Evolutionary conservation across 2,888 invertebrate species (phyloP).

Genomic region (Trypoxylon attenuatum): DNA sequence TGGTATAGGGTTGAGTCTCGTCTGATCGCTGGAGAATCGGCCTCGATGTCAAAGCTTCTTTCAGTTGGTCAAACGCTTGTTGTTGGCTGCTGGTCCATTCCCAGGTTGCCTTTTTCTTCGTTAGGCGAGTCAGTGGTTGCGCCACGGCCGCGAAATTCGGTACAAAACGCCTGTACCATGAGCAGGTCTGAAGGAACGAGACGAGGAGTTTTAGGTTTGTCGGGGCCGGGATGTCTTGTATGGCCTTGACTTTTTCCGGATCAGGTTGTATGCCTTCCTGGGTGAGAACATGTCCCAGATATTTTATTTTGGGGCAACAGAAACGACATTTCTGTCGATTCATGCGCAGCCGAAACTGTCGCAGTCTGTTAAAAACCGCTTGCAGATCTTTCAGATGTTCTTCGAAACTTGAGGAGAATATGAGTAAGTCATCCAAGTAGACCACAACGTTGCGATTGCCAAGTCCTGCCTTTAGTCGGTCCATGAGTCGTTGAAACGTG

Average conservation of each 20-base stretch:
- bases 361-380: neutral
- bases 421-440: neutral
- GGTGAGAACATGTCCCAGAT: neutral
- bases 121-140: neutral
- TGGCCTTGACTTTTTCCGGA: too few relatives aligned
- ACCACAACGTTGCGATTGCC: neutral
- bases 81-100: neutral
- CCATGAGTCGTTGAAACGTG: neutral
- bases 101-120: too few relatives aligned
- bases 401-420: too few relatives aligned
- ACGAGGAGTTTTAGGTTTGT: neutral
- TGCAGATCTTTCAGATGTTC: neutral
- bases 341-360: neutral
- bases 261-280: neutral
- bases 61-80: neutral
- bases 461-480: neutral
- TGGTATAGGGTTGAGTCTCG: too few relatives aligned
- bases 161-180: neutral
- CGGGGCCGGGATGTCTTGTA: neutral
- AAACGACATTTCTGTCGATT: neutral
- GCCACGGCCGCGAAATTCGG: neutral
- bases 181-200: neutral
- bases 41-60: neutral
- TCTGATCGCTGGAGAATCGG: neutral
- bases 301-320: neutral